Evolutionary conservation across 2,888 invertebrate species (phyloP), one percentile per base, ranked within the genome.

Genomic region (Ceramica pisi): DNA sequence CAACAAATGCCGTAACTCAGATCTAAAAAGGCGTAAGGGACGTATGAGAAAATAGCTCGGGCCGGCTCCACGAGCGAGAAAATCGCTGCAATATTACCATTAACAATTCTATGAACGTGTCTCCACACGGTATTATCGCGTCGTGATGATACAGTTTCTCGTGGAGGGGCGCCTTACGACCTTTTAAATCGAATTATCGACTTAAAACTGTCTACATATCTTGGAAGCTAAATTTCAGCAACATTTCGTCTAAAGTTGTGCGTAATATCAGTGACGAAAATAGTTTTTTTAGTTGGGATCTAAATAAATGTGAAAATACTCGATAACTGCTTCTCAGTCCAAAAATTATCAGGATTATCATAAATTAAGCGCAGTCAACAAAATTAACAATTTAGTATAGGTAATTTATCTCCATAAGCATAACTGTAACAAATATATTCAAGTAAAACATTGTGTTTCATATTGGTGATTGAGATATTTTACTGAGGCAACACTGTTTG

Each of bases 131-230:
- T n/a, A n/a, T n/a, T n/a, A n/a, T n/a, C n/a, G n/a, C n/a, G n/a
- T n/a, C n/a, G n/a, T n/a, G n/a, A n/a, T n/a, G n/a, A n/a, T n/a
- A n/a, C n/a, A n/a, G n/a, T n/a, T n/a, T n/a, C n/a, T n/a, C n/a
- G n/a, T n/a, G n/a, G n/a, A n/a, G n/a, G n/a, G n/a, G n/a, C n/a
- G n/a, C n/a, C n/a, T n/a, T n/a, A n/a, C n/a, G n/a, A n/a, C n/a
- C n/a, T n/a, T n/a, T n/a, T n/a, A n/a, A n/a, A n/a, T n/a, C n/a
- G n/a, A n/a, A n/a, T n/a, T n/a, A 21, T 44, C n/a, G 19, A n/a
- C n/a, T 60, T 26, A 73, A 78, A 74, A 21, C 16, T 21, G n/a
- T 75, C 50, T 35, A 68, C 14, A 69, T 31, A 48, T 26, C 14
- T 44, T 44, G 7, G 16, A 71, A 74, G 46, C 12, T 57, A 23